Percentiles rank a stretch among this genome's conserved stretches.
These are phyloP conservation scores for Diaphora mendica DNA, from an alignment of 2,888 invertebrate genomes.

Conservation along the genomic window DNA sequence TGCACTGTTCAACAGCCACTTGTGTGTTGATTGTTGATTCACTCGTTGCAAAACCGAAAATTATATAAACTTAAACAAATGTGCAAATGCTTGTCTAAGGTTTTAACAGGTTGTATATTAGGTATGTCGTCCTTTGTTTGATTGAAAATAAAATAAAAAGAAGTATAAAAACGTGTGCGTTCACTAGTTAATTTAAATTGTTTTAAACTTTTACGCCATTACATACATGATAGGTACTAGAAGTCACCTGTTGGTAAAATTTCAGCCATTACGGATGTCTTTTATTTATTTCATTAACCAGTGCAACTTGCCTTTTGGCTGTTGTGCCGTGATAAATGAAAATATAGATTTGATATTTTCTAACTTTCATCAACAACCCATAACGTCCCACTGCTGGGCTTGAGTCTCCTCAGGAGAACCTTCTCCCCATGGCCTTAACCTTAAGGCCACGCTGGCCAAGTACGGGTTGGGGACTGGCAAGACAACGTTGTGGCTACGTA, in stretches of 20 bases:
- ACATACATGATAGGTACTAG: not conserved
- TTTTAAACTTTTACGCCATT: not conserved
- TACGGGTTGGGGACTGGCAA: too few relatives aligned
- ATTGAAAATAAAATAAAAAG: not conserved
- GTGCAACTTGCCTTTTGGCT: not conserved
- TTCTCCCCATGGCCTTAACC: too few relatives aligned
- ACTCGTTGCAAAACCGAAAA: not conserved
- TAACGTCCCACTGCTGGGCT: too few relatives aligned
- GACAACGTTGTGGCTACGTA: too few relatives aligned
- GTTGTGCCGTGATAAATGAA: not conserved
- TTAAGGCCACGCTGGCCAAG: too few relatives aligned
- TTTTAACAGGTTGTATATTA: not conserved
- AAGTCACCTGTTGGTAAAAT: too few relatives aligned
- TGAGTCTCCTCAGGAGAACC: too few relatives aligned
- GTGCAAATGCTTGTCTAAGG: not conserved
- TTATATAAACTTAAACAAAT: not conserved
- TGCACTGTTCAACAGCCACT: not conserved
- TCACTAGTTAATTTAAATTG: not conserved
- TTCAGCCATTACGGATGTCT: not conserved
- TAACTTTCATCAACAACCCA: too few relatives aligned
- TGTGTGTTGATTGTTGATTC: not conserved
- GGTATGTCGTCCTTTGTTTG: not conserved
- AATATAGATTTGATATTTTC: not conserved
- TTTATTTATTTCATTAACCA: not conserved
- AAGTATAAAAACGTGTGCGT: not conserved